Evolutionary conservation across 2,113 vertebrate genomes (phyloP), one percentile per base, ranked within the genome.

Genomic region (Aptenodytes patagonicus): DNA sequence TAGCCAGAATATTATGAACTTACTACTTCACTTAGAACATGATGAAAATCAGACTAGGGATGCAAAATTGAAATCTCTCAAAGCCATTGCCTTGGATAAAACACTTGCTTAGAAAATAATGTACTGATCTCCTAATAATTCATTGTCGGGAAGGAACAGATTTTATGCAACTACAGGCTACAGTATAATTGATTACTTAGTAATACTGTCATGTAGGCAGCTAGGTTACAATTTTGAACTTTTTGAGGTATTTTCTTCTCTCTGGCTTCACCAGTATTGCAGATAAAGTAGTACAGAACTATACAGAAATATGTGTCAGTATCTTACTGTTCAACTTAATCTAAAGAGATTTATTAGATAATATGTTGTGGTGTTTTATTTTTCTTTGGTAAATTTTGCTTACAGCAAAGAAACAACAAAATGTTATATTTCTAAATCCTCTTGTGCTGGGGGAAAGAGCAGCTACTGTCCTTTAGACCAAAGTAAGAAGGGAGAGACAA

Each of bases 41-140:
- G 94, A 97, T 97, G 78, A 98, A 98, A 97, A 95, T 91, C 95
- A 95, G 83, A 92, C 79, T 96, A 94, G 31, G 66, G 87, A 93
- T 95, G 93, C 71, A 97, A 97, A 97, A 97, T 18, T 94, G 66
- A 96, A 97, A 95, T 95, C 76, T 95, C 81, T 83, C 55, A 93
- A 96, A 94, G 72, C 78, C 78, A 93, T 89, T 93, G 31, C 81
- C 51, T 86, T 93, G 87, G 95, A 97, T 96, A 97, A 98, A 98
- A 98, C 92, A 89, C 58, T 94, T 90, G 61, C 94, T 92, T 93
- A 93, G 93, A 95, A 98, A 96, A 96, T 95, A 97, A 96, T 84
- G 32, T 84, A 31, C 83, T 49, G 64, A 64, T 18, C 19, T 94
- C 90, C 68, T 77, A 87, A 93, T 95, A 97, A 95, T 95, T 95